Evolutionary conservation across 1,140 invertebrate genomes (phyloP), one percentile per base, ranked within the genome.

Genomic region (Neotoxoptera formosana): DNA sequence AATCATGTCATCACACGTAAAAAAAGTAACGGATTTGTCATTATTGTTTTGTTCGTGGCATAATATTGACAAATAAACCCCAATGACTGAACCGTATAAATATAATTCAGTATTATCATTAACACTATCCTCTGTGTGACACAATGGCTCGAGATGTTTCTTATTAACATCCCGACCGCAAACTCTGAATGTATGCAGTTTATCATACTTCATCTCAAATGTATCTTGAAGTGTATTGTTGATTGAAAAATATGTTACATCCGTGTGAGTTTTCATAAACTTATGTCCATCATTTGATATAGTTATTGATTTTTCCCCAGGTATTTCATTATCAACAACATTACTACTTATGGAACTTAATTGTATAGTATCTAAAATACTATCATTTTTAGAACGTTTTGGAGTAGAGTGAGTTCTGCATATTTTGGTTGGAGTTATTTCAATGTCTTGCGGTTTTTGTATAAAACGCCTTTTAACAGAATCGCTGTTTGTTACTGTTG

Each of bases 401-500:
- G 60, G 60, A 67, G 60, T 67, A n/a, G 30, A 67, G 11, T 67
- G 60, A 67, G 11, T 67, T n/a, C 11, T 67, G 23, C 7, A 30
- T 67, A n/a, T 67, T 67, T 67, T 67, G n/a, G 60, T 67, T n/a
- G 60, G 30, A n/a, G 60, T 67, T 67, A n/a, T 67, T 67, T 67
- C 60, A 67, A n/a, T n/a, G 11, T 67, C 8, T 67, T 67, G 60
- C 2, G 9, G 23, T 67, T 67, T 67, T n/a, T 67, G 60, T 11
- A 67, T 14, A 3, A 67, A 67, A 67, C 60, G 60, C 11, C 60
- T 67, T 67, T 67, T 67, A 67, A n/a, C 30, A 67, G 23, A 67
- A 11, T n/a, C 60, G 4, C 11, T 67, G 25, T 67, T n/a, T 8
- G 60, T 67, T 30, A 30, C 60, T 67, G 60, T 67, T 67, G 60